These are phyloP conservation scores for Eilema depressum DNA, from an alignment of 2,888 invertebrate species.

Conservation along the genomic window DNA sequence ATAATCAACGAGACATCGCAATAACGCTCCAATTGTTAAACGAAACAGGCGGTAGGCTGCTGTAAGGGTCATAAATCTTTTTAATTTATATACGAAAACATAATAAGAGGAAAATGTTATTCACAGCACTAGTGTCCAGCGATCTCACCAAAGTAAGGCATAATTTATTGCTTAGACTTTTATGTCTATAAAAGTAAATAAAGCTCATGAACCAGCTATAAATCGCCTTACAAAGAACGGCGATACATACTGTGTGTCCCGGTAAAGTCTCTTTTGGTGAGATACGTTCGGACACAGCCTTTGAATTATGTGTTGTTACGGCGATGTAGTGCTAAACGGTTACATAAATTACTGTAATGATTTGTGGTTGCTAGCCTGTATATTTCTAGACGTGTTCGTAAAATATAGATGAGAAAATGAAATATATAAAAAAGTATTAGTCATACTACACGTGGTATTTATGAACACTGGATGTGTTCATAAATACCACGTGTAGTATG, in stretches of 20 bases:
- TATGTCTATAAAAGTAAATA: slow-evolving; percentile 84
- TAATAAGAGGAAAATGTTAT: slow-evolving; percentile 85
- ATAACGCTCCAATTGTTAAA: slow-evolving; percentile 62
- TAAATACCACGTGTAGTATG: no score
- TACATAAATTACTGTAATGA: slow-evolving; percentile 59
- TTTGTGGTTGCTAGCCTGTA: slow-evolving; percentile 41
- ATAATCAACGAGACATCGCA: slow-evolving; percentile 64
- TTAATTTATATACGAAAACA: slow-evolving; percentile 84
- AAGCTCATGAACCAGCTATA: slow-evolving; percentile 83
- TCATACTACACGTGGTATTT: neutral
- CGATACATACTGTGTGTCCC: slow-evolving; percentile 65
- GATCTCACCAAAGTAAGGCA: slow-evolving; percentile 64
- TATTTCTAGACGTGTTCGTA: slow-evolving; percentile 21
- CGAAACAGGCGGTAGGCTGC: slow-evolving; percentile 65
- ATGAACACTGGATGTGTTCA: no score
- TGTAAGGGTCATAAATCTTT: slow-evolving; percentile 76
- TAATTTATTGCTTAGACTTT: slow-evolving; percentile 77
- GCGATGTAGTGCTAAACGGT: slow-evolving; percentile 59
- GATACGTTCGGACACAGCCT: slow-evolving; percentile 58
- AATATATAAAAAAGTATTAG: neutral
- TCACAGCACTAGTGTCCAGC: slow-evolving; percentile 73
- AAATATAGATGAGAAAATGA: slow-evolving; percentile 17
- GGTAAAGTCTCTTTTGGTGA: slow-evolving; percentile 65
- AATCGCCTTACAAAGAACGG: slow-evolving; percentile 79
- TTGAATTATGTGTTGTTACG: slow-evolving; percentile 64